Base-by-base conservation (phyloP, 30 jellyfish, hydroid and myxozoan genomes). In the Rhopilema esculentum region DNA sequence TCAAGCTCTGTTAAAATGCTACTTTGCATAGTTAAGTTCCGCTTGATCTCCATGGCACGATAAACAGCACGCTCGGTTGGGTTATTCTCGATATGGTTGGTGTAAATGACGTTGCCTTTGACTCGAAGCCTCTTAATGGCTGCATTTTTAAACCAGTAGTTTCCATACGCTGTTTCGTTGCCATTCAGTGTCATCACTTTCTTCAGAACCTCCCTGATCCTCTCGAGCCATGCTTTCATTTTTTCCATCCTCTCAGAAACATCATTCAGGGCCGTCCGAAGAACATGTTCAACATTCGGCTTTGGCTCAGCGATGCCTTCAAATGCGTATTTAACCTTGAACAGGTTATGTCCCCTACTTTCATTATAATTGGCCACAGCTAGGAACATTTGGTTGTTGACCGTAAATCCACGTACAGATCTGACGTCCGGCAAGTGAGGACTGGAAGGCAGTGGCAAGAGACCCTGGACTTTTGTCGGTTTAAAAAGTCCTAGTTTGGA, bases 291-390 rank as follows among this genome's bases (percentile, higher is more conserved):
- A 51, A 87, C 78, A 1, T 94, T 28, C 21, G 79, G 87, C 22
- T 75, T 85, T n/a, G 79, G 52, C n/a, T 78, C 80, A 16, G 91
- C 65, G 4, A 77, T 32, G 12, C 76, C 72, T 8, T 20, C 62
- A 49, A 84, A 63, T 0, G 84, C 62, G 68, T 77, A 94, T 19
- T 83, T 75, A 40, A 89, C 57, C 40, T 79, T 79, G 85, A 94
- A 94, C 21, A 94, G 65, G 84, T 94, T 94, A 81, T 29, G 32
- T 23, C 98, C 98, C 26, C 66, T 53, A 27, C 94, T 75, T 52
- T 69, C 63, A 40, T 85, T 82, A 78, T 50, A 89, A 48, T 94
- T 94, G 7, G 98, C 98, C 24, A 94, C 98, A 0, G 98, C 93
- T 50, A 89, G 64, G 76, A 76, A 94, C 17, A 91, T 81, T 28